phyloP scores from a whole-genome alignment of 2,797 vertebrate genomes.

The Jordanella pulchra region DNA sequence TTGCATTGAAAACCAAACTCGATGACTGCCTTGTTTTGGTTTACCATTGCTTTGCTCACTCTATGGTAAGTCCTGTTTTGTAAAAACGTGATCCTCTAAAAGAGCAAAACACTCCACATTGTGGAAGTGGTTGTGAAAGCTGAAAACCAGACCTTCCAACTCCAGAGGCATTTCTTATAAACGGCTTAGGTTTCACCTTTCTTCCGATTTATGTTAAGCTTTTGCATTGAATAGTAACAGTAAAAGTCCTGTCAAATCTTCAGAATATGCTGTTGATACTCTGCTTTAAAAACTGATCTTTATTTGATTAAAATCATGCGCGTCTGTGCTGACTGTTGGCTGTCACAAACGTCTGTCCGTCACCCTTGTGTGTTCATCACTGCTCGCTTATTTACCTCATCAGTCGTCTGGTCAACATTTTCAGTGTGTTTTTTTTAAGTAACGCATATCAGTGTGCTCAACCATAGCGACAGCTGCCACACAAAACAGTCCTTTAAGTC shows the following conservation, averaged over 20 bases:
- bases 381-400: not conserved
- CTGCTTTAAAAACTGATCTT: not conserved
- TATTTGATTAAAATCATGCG: not conserved
- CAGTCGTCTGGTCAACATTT: not conserved
- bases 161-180: constrained; percentile 33
- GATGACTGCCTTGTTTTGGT: not conserved
- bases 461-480: not conserved
- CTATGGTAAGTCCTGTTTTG: constrained; percentile 7
- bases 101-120: not conserved
- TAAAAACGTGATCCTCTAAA: not conserved
- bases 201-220: not conserved
- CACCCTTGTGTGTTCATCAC: not conserved
- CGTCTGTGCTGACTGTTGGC: not conserved
- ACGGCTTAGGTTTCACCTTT: not conserved
- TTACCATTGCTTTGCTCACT: not conserved
- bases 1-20: not conserved
- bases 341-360: not conserved
- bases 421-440: not conserved
- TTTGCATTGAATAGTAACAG: not conserved
- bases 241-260: not conserved
- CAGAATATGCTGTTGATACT: too few relatives aligned
- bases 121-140: not conserved
- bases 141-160: constrained; percentile 30
- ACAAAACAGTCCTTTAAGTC: not conserved
- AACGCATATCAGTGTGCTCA: not conserved